These are phyloP conservation scores for Himalopsyche tibetana DNA, from an alignment of 2,888 invertebrate genomes.

Conservation along the genomic window DNA sequence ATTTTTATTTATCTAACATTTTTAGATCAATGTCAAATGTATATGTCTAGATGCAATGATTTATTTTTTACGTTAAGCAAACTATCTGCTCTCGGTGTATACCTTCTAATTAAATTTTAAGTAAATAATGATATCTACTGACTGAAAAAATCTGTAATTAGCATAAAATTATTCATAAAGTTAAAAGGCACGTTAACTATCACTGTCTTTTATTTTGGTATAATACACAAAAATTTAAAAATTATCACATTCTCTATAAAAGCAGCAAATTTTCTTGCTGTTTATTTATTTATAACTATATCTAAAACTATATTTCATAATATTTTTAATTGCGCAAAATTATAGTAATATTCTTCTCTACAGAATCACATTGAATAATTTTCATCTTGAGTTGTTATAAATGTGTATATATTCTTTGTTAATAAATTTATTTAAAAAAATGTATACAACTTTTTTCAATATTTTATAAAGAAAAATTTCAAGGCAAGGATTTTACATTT, in stretches of 20 bases:
- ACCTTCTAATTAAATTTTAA: slow-evolving; percentile 4
- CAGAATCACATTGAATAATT: slow-evolving; percentile 14
- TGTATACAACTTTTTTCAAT: no score
- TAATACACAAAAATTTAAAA: background rate
- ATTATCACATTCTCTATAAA: background rate
- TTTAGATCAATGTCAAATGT: background rate
- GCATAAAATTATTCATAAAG: slow-evolving; percentile 8
- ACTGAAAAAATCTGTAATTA: slow-evolving; percentile 2
- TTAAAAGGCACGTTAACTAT: slow-evolving; percentile 3
- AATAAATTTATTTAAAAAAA: slow-evolving; percentile 35
- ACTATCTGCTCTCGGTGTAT: slow-evolving; percentile 10
- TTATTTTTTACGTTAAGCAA: slow-evolving; percentile 24
- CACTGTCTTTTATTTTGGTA: slow-evolving; percentile 35
- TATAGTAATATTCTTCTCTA: slow-evolving; percentile 1
- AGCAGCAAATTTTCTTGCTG: background rate
- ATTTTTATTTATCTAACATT: slow-evolving; percentile 20
- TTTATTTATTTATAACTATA: background rate
- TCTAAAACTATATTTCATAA: background rate
- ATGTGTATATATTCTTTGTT: slow-evolving; percentile 42
- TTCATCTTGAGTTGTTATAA: slow-evolving; percentile 36
- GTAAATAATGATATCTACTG: slow-evolving; percentile 37
- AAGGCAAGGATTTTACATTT: no score
- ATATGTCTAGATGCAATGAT: slow-evolving; percentile 34
- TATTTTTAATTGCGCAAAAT: slow-evolving; percentile 11
- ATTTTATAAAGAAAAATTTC: no score